Percentiles rank a stretch among this genome's conserved stretches.
Evolutionary conservation across 2,113 vertebrate species (phyloP).

Genomic region (Calyptomena viridis): DNA sequence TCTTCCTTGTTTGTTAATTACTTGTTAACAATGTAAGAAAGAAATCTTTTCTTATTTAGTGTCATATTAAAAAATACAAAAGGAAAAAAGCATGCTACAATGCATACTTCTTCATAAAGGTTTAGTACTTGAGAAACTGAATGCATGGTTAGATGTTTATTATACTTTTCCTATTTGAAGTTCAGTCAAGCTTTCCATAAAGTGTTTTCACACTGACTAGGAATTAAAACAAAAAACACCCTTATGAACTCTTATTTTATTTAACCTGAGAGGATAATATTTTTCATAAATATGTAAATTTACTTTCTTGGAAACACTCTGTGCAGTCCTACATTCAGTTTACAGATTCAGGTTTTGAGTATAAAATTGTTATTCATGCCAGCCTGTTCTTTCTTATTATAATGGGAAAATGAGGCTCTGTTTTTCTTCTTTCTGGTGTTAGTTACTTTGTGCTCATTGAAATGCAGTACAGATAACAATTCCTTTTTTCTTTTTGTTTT

Average conservation of each 20-base stretch:
- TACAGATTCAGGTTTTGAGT: constrained; percentile 45
- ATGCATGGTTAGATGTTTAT: not conserved
- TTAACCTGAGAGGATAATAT: constrained; percentile 18
- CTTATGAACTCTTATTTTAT: not conserved
- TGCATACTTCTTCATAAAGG: not conserved
- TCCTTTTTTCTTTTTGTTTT: constrained; percentile 72
- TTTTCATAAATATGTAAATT: constrained; percentile 70
- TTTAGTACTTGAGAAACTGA: not conserved
- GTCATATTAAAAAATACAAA: not conserved
- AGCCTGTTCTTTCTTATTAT: constrained; percentile 43
- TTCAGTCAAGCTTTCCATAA: constrained; percentile 17
- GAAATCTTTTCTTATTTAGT: not conserved
- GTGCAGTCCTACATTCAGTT: constrained; percentile 14
- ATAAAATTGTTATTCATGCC: constrained; percentile 48
- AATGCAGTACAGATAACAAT: constrained; percentile 55
- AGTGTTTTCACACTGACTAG: not conserved
- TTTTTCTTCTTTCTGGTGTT: not conserved
- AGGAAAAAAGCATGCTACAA: not conserved
- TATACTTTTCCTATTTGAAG: not conserved
- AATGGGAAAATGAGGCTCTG: constrained; percentile 14
- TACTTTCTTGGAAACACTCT: constrained; percentile 13
- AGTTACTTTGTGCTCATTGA: constrained; percentile 19
- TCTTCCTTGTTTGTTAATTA: not conserved
- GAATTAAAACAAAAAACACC: not conserved
- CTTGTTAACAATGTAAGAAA: not conserved